Base-by-base conservation (phyloP, 1,140 invertebrate species). In the Hypsibius dujardini region DNA sequence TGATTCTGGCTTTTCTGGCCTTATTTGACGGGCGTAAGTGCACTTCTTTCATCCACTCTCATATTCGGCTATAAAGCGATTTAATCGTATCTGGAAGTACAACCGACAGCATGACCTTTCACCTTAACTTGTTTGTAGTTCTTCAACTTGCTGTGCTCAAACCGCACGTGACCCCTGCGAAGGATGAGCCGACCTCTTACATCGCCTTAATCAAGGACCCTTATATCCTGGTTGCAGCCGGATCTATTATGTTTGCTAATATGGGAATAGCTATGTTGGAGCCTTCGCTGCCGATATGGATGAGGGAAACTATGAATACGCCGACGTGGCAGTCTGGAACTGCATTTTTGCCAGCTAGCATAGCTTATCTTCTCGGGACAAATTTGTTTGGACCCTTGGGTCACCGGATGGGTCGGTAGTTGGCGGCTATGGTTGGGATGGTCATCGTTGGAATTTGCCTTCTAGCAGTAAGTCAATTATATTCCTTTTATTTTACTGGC, bases 261-360 rank as follows among this genome's bases (percentile, higher is more conserved):
- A 91, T 95, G 85, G 95, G 95, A 15, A 97, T 98, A 67, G 94
- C 94, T 0, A 96, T 97, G 90, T 80, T 98, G 78, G 95, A 98
- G 76, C 94, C 95, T 0, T 94, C 92, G 40, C 80, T 98, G 46
- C 95, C 95, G 0, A 86, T 95, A 70, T 97, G 93, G 92, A 97
- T 98, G 93, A 93, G 95, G 81, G 92, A 95, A 76, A 95, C 90
- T 15, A 97, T 98, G 95, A 84, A 87, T 46, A 88, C 93, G 0
- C 85, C 85, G 0, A 86, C 90, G 73, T 94, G 91, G 90, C 87
- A 96, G 79, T 88, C 88, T 77, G 92, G 92, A 2, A 87, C 89
- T 50, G 92, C 92, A 1, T 98, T 98, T 80, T 81, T 98, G 73
- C 95, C 95, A 0, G 94, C 94, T 2, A 94, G 90, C 74, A 92